Percentiles rank a stretch among this genome's conserved stretches.
These are phyloP conservation scores for Drosophila aff. DNA, from an alignment of 1,140 invertebrate species.

Conservation along the genomic window DNA sequence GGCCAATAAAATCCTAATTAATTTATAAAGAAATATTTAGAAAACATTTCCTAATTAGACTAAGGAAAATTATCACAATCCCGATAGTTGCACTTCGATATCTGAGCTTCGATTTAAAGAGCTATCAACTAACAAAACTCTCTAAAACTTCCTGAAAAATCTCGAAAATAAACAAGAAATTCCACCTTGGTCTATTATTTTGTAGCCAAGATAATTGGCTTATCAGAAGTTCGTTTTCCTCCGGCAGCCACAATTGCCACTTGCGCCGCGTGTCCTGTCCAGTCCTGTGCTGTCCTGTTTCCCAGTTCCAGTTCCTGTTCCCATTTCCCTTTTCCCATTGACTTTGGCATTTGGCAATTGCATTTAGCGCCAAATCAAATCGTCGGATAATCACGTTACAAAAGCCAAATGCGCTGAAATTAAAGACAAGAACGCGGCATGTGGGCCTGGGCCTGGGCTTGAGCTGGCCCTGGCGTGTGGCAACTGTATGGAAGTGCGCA, in stretches of 20 bases:
- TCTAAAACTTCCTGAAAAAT: neutral
- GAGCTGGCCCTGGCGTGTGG: conserved; percentile 14
- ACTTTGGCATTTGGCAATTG: conserved; percentile 82
- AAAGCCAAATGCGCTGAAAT: conserved; percentile 83
- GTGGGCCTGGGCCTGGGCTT: conserved; percentile 33
- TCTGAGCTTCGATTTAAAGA: too few relatives aligned
- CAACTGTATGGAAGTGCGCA: conserved; percentile 16
- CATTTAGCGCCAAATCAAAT: conserved; percentile 85
- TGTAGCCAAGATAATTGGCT: conserved; percentile 19
- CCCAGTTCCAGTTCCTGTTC: conserved; percentile 2
- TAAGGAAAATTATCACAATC: neutral
- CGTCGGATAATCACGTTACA: conserved; percentile 85
- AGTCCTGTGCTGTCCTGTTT: neutral
- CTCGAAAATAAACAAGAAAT: neutral
- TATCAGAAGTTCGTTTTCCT: conserved; percentile 17
- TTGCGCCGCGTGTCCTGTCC: conserved; percentile 3
- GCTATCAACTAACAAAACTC: neutral
- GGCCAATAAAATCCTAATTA: too few relatives aligned
- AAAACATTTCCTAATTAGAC: too few relatives aligned
- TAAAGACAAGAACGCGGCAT: conserved; percentile 73
- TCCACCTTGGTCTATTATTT: neutral
- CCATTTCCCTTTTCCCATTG: conserved; percentile 43
- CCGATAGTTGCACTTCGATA: too few relatives aligned
- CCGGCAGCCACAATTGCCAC: conserved; percentile 15
- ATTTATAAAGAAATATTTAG: too few relatives aligned